A percentile compares a stretch with the other conserved stretches of the same genome.
Evolutionary conservation across 1,140 invertebrate species (phyloP).

Genomic region (Nautilus pompilius): DNA sequence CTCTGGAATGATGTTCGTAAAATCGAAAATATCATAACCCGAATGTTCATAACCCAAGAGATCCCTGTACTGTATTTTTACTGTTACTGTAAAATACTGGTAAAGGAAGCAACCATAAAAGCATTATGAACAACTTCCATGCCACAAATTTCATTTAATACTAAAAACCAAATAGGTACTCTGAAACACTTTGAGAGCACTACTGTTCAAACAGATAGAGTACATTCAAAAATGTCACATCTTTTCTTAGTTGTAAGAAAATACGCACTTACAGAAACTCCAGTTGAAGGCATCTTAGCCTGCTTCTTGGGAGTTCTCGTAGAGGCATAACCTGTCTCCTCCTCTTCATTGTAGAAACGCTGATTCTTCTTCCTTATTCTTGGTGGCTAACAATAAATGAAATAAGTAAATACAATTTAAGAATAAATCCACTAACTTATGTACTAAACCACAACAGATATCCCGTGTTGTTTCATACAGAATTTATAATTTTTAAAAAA

Average conservation of each 20-base stretch:
- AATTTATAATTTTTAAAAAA: too few relatives aligned
- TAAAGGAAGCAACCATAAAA: too few relatives aligned
- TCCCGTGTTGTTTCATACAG: too few relatives aligned
- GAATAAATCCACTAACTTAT: too few relatives aligned
- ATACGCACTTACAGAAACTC: background rate
- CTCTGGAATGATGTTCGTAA: too few relatives aligned
- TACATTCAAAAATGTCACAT: background rate
- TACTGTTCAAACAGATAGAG: background rate
- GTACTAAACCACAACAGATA: too few relatives aligned
- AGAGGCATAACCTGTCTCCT: conserved; percentile 62
- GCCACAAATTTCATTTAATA: background rate
- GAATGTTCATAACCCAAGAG: too few relatives aligned
- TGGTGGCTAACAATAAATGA: conserved; percentile 63
- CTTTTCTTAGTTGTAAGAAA: background rate
- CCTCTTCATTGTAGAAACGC: conserved; percentile 87
- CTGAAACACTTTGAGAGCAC: background rate
- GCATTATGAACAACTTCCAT: too few relatives aligned
- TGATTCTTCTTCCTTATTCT: conserved; percentile 86
- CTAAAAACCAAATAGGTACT: background rate
- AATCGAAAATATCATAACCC: too few relatives aligned
- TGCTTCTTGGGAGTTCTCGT: conserved; percentile 33
- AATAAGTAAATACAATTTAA: background rate
- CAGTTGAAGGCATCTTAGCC: conserved; percentile 14
- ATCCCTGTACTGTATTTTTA: too few relatives aligned
- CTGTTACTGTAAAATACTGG: too few relatives aligned